Evolutionary conservation across 2,797 vertebrate genomes (phyloP), one percentile per base, ranked within the genome.

Genomic region (Liasis olivaceus): DNA sequence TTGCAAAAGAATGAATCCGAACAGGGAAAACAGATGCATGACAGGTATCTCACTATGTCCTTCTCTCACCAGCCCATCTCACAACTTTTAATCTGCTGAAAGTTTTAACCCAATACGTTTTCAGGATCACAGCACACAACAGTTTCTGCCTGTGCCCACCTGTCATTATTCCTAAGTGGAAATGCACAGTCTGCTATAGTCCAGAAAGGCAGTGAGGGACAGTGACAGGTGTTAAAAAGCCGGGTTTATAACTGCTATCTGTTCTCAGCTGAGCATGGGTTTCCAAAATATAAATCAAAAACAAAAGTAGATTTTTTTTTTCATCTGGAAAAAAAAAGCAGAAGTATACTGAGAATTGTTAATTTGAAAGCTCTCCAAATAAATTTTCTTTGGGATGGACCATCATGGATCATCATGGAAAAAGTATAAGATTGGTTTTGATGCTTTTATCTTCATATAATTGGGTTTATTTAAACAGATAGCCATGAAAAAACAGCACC

Each of bases 361-460:
- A 94, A 87, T 85, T 94, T 91, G 94, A 87, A 14, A 95, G 93
- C 91, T 93, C 94, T 93, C 2, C 66, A 81, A 87, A 77, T 13
- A 89, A 84, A 91, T 95, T 95, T 90, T 90, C 85, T 63, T 94
- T 88, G 84, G 13, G 66, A 72, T 59, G n/a, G 51, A n/a, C 14
- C 54, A 59, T 51, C 36, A 36, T 36, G 36, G 36, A 36, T 36
- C 36, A n/a, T 24, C 54, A 59, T 51, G 72, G 72, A 47, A 81
- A 77, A 81, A 24, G 20, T 81, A 24, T 24, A 24, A 81, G 11
- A 42, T 59, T 89, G 54, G 13, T 62, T 42, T 51, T 62, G 42
- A 24, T 58, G 6, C 77, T 88, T 24, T 81, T 47, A 47, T 42
- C 24, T 66, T 51, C 31, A 17, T 66, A 7, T 24, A 3, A 47